These are phyloP conservation scores for Nudaria mundana DNA, from an alignment of 2,888 invertebrate genomes.

Conservation along the genomic window DNA sequence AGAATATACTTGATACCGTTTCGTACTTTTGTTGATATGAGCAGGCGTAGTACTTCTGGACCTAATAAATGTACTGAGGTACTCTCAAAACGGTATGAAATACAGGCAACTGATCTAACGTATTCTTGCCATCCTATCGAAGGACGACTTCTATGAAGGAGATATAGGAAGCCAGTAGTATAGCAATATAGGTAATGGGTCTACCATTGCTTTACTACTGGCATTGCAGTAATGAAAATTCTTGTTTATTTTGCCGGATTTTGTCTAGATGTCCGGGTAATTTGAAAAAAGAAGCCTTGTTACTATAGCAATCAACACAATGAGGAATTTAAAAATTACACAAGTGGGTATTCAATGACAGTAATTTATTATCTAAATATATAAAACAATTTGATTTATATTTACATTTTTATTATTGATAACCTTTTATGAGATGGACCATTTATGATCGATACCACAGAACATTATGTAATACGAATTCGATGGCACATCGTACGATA, in stretches of 20 bases:
- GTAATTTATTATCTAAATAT: constrained; percentile 72
- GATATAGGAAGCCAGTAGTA: too few relatives aligned
- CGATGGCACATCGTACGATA: constrained; percentile 60
- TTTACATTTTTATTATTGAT: constrained; percentile 40
- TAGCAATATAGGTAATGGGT: too few relatives aligned
- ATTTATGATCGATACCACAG: constrained; percentile 18
- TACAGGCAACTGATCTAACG: too few relatives aligned
- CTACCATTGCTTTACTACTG: background rate
- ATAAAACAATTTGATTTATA: constrained; percentile 68
- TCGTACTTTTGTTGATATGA: too few relatives aligned
- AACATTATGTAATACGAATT: constrained; percentile 28
- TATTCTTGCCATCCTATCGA: too few relatives aligned
- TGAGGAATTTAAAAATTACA: constrained; percentile 16
- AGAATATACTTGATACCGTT: too few relatives aligned
- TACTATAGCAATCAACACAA: background rate
- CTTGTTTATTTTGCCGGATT: background rate
- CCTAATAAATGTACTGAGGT: too few relatives aligned
- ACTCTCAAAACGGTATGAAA: too few relatives aligned
- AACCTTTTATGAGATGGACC: constrained; percentile 19
- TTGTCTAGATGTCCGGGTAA: background rate
- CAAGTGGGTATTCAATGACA: constrained; percentile 47
- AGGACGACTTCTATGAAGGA: too few relatives aligned
- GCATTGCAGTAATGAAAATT: background rate
- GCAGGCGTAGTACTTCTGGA: too few relatives aligned
- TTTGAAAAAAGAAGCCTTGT: background rate